Conservation (phyloP, 1,140 invertebrate genomes). For the Drosophila littoralis region DNA sequence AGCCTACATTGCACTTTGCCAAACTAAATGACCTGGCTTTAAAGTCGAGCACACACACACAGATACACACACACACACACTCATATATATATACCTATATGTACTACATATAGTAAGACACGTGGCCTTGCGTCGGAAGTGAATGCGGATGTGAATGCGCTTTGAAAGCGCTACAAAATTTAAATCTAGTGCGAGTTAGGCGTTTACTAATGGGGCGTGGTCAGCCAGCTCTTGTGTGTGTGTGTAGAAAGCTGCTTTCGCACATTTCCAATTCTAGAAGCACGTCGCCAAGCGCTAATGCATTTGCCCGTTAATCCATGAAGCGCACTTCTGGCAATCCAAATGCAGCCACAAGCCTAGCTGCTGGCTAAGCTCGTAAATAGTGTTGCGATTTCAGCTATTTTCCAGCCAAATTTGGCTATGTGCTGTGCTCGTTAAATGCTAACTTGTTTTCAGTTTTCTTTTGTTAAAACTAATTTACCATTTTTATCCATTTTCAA, state of each 20-base stretch:
- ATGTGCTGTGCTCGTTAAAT: no score
- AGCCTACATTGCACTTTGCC: slow-evolving; percentile 36
- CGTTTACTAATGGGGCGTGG: slow-evolving; percentile 6
- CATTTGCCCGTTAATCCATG: slow-evolving; percentile 47
- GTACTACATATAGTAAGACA: not conserved
- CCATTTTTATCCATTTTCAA: no score
- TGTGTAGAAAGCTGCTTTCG: slow-evolving; percentile 42
- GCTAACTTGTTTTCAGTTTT: no score
- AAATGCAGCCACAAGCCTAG: not conserved
- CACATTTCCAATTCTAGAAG: slow-evolving; percentile 25
- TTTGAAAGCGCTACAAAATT: slow-evolving; percentile 60
- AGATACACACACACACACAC: not conserved
- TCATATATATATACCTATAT: not conserved
- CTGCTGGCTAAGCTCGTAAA: no score
- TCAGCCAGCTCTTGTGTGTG: not conserved
- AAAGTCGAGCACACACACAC: slow-evolving; percentile 19
- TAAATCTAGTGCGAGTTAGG: slow-evolving; percentile 33
- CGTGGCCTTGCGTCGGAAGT: slow-evolving; percentile 40
- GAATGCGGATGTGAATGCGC: slow-evolving; percentile 60
- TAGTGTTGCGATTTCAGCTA: no score
- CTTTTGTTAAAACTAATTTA: no score
- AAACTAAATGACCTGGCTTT: slow-evolving; percentile 45
- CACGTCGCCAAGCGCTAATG: slow-evolving; percentile 45
- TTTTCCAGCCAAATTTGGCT: no score
- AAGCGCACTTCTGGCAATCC: not conserved